Base-by-base conservation (phyloP, 2,888 invertebrate genomes). In the Cybosia mesomella region DNA sequence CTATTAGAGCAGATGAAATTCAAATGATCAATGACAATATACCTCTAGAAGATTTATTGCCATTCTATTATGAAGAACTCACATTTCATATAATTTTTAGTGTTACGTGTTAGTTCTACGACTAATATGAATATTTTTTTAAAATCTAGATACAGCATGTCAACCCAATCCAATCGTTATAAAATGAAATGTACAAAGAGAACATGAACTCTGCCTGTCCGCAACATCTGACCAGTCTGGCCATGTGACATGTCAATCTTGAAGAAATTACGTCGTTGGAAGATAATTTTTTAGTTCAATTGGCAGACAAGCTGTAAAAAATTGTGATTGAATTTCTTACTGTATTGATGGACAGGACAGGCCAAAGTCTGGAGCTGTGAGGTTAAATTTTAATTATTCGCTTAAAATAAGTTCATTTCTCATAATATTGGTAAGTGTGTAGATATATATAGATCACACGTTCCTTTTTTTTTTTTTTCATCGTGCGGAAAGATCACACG, bases 101-200 rank as follows among this genome's bases (percentile, higher is more conserved):
- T 7, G 9, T 49, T 1, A 34, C 49, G 8, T n/a, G n/a, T n/a
- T n/a, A 8, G 49, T 49, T 49, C 49, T 18, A 49, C 9, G n/a
- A 49, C 8, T 9, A 43, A 18, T 18, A 7, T 7, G 18, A 8
- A 43, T 18, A 7, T 18, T 18, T 43, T 43, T 43, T 18, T 7
- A 7, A 43, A 43, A 43, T 18, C 43, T 18, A 43, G 18, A 43
- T 5, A 28, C 28, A 5, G 28, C 43, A 15, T 43, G 43, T 43
- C 18, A 43, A 43, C 0, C 7, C 43, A 43, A 18, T 43, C 7
- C 43, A 43, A 43, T 49, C n/a, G 49, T 49, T 49, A 49, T n/a
- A n/a, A 49, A 49, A 49, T n/a, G 49, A 49, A n/a, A n/a, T 49
- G 49, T n/a, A n/a, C n/a, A 49, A 39, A 18, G 43, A 43, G 43